Percentiles rank a stretch among this genome's conserved stretches.
These are phyloP conservation scores for Lysiphlebus fabarum DNA, from an alignment of 1,140 invertebrate genomes.

Conservation along the genomic window DNA sequence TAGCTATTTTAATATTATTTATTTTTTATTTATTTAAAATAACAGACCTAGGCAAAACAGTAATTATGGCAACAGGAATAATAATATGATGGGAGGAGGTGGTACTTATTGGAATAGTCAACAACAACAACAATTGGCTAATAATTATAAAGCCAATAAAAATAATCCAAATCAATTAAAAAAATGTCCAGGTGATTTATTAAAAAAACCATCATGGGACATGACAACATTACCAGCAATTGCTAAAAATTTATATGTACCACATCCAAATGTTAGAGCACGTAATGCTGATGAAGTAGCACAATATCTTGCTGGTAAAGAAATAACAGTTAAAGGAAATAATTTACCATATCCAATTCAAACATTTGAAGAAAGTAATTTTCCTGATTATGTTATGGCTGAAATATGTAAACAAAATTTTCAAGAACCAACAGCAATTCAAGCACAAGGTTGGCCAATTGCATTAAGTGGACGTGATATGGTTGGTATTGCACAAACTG, in stretches of 20 bases:
- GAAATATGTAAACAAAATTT: slow-evolving; percentile 81
- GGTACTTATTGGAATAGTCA: slow-evolving; percentile 52
- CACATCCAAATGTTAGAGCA: slow-evolving; percentile 72
- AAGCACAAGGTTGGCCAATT: slow-evolving; percentile 89
- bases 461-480: slow-evolving; percentile 87
- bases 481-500: slow-evolving; percentile 94
- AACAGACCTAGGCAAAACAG: slow-evolving; percentile 47
- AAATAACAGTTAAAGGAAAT: slow-evolving; percentile 84
- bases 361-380: slow-evolving; percentile 83
- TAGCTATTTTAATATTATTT: too few species aligned
- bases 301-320: slow-evolving; percentile 68
- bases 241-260: slow-evolving; percentile 88
- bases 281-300: slow-evolving; percentile 72
- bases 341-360: slow-evolving; percentile 82
- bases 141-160: slow-evolving; percentile 30
- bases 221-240: slow-evolving; percentile 73
- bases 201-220: slow-evolving; percentile 86
- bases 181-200: slow-evolving; percentile 71
- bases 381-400: slow-evolving; percentile 78
- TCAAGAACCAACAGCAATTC: slow-evolving; percentile 81
- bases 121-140: slow-evolving; percentile 32
- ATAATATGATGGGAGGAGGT: slow-evolving; percentile 33
- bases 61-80: slow-evolving; percentile 41
- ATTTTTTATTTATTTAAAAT: slow-evolving; percentile 30
- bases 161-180: slow-evolving; percentile 45